Evolutionary conservation across 2,797 vertebrate genomes (phyloP).

Genomic region (Falco cherrug): DNA sequence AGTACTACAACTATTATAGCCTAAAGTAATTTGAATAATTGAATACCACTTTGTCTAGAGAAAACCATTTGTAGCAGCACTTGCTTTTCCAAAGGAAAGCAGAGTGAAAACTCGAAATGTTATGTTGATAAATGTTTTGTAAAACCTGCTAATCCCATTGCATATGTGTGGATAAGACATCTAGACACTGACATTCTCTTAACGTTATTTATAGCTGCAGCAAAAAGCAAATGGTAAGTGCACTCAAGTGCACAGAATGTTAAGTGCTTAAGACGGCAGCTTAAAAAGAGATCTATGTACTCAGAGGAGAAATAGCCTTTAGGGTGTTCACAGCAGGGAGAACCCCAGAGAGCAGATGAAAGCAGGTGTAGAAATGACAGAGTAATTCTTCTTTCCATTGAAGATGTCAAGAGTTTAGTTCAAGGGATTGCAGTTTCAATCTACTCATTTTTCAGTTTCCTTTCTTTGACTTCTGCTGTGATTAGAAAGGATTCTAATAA

Average conservation of each 20-base stretch:
- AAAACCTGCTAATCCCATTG: conserved; percentile 1
- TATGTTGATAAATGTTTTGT: conserved; percentile 7
- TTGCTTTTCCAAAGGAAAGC: conserved; percentile 1
- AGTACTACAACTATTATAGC: not conserved
- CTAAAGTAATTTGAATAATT: conserved; percentile 45
- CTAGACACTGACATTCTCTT: not conserved
- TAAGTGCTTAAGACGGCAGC: conserved; percentile 28
- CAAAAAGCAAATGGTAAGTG: conserved; percentile 31
- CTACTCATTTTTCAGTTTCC: not conserved
- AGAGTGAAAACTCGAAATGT: not conserved
- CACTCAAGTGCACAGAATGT: conserved; percentile 24
- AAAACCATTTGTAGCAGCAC: not conserved
- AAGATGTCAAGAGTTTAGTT: not conserved
- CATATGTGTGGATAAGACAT: not conserved
- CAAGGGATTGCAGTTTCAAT: not conserved
- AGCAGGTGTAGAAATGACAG: conserved; percentile 25
- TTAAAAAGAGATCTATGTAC: conserved; percentile 12
- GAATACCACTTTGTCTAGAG: not conserved
- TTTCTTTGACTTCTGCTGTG: not conserved
- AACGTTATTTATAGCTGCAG: conserved; percentile 42
- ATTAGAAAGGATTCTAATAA: not conserved
- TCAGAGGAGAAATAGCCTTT: not conserved
- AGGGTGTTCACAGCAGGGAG: conserved; percentile 1
- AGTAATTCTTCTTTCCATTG: not conserved
- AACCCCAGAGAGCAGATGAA: conserved; percentile 18